Percentiles rank a stretch among this genome's conserved stretches.
Conservation (phyloP, 2,797 vertebrate species). For the Hypotaenidia philippensis region DNA sequence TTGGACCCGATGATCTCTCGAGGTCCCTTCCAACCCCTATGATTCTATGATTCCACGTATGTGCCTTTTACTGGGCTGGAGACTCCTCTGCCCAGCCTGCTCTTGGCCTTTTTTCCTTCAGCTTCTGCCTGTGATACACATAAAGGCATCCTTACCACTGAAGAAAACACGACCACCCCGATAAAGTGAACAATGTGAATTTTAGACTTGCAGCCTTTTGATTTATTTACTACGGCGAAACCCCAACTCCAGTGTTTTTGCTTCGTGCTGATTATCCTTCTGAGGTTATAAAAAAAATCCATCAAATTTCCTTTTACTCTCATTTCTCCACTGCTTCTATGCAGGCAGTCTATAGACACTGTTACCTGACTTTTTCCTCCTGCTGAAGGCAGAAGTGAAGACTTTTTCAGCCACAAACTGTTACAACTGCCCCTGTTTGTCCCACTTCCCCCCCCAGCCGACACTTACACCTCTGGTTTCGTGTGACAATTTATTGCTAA, state of each 20-base stretch:
- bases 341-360: neutral
- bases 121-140: neutral
- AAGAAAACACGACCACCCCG: neutral
- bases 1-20: too few relatives aligned
- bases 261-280: slow-evolving; percentile 9
- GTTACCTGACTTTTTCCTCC: neutral
- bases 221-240: neutral
- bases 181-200: neutral
- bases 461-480: slow-evolving; percentile 38
- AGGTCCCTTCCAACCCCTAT: too few relatives aligned
- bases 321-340: neutral
- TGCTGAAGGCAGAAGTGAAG: neutral
- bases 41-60: too few relatives aligned
- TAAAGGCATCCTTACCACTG: neutral
- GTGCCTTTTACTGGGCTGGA: neutral
- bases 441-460: slow-evolving; percentile 24
- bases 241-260: neutral
- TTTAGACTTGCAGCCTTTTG: neutral
- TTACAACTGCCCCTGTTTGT: neutral
- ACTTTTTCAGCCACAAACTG: neutral
- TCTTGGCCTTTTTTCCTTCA: neutral
- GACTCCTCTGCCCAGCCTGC: rapidly evolving
- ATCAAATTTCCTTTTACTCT: neutral
- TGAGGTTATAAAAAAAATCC: neutral
- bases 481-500: slow-evolving; percentile 45